These are phyloP conservation scores for Danio albolineatus DNA, from an alignment of 2,797 vertebrate genomes.

Conservation along the genomic window DNA sequence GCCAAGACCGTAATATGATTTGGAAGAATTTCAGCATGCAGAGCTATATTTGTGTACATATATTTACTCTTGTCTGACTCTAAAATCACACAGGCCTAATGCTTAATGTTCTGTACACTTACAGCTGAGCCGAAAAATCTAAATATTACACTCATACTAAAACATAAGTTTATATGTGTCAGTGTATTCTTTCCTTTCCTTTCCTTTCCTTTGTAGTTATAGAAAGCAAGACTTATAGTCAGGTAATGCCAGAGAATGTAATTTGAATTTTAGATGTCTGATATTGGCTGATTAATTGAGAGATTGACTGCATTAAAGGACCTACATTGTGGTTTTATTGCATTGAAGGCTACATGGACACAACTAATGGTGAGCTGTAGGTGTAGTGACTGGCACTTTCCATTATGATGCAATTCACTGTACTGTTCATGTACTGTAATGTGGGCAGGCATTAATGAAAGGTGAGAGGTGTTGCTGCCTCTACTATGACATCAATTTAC, in stretches of 20 bases:
- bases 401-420: not conserved
- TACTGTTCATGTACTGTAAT: not conserved
- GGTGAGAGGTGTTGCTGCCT: not conserved
- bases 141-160: too few species aligned
- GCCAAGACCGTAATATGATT: slow-evolving; percentile 16
- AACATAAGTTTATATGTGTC: too few species aligned
- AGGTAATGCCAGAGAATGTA: too few species aligned
- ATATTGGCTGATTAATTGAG: too few species aligned
- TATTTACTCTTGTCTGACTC: not conserved
- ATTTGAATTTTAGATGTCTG: too few species aligned
- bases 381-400: not conserved
- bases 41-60: not conserved
- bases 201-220: too few species aligned
- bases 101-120: too few species aligned
- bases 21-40: not conserved
- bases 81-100: too few species aligned
- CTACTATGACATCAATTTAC: not conserved
- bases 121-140: too few species aligned
- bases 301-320: too few species aligned
- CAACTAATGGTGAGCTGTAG: not conserved
- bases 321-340: not conserved
- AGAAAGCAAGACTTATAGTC: too few species aligned
- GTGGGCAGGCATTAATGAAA: not conserved
- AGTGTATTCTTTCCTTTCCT: too few species aligned
- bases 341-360: not conserved